phyloP scores from a whole-genome alignment of 1,140 invertebrate genomes.

The Sarcophaga peregrina region DNA sequence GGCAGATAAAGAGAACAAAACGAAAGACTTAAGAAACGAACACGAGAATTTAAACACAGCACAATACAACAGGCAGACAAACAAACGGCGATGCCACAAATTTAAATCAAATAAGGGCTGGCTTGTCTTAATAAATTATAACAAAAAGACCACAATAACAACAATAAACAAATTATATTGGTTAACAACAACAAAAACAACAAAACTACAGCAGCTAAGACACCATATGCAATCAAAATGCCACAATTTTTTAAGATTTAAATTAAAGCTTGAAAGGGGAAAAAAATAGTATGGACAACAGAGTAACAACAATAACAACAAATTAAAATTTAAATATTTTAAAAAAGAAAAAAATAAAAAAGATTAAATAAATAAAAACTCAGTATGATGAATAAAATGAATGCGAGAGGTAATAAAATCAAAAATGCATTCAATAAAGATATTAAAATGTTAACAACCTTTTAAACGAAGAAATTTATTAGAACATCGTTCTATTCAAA shows the following conservation, averaged over 20 bases:
- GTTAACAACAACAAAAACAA: too few relatives aligned
- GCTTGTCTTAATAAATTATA: slow-evolving; percentile 26
- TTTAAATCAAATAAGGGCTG: slow-evolving; percentile 13
- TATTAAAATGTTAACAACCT: slow-evolving; percentile 23
- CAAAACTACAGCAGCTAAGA: slow-evolving; percentile 3
- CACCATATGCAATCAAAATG: neutral
- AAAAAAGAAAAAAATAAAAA: too few relatives aligned
- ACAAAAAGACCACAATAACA: neutral
- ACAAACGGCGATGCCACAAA: slow-evolving; percentile 5
- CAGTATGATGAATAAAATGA: too few relatives aligned
- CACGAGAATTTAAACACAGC: neutral
- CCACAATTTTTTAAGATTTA: neutral
- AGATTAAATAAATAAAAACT: too few relatives aligned
- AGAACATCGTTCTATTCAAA: neutral
- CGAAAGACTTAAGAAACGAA: neutral
- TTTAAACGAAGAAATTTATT: slow-evolving; percentile 22
- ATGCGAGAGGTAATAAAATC: too few relatives aligned
- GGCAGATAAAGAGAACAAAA: neutral
- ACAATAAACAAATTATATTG: slow-evolving; percentile 22
- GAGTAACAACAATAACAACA: neutral
- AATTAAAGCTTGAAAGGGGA: neutral
- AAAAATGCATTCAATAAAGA: too few relatives aligned
- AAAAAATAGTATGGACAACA: neutral
- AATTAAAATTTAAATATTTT: neutral
- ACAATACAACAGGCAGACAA: neutral